phyloP scores from a whole-genome alignment of 2,888 invertebrate species.

The Tanypteryx hageni region DNA sequence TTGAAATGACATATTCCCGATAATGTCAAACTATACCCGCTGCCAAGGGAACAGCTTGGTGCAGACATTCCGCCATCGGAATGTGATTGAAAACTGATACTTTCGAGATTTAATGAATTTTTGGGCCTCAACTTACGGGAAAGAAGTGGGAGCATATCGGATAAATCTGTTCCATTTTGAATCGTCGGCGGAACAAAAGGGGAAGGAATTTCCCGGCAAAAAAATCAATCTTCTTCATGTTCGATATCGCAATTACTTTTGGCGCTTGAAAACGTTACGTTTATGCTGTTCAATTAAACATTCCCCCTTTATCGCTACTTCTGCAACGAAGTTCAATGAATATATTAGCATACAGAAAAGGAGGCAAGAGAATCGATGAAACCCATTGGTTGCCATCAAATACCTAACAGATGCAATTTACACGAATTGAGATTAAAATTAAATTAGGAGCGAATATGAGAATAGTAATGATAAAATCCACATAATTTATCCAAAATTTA shows the following conservation, averaged over 20 bases:
- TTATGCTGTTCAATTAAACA: background rate
- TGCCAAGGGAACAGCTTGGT: background rate
- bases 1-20: background rate
- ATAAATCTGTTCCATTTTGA: slow-evolving; percentile 11
- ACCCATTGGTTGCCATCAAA: too few species aligned
- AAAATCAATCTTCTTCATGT: background rate
- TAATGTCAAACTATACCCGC: background rate
- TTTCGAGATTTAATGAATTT: slow-evolving; percentile 24
- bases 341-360: too few species aligned
- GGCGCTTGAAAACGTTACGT: background rate
- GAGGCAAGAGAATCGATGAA: too few species aligned
- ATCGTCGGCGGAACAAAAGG: background rate
- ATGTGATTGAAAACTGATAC: slow-evolving; percentile 29
- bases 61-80: background rate
- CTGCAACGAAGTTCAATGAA: too few species aligned
- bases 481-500: too few species aligned
- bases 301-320: background rate
- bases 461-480: too few species aligned
- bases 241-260: background rate
- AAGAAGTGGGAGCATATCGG: background rate
- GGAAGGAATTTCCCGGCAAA: background rate
- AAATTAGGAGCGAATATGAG: too few species aligned
- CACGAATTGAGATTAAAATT: too few species aligned
- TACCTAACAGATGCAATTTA: too few species aligned
- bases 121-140: background rate